Conservation (phyloP, 2,797 vertebrate species). For the Phalanger gymnotis region DNA sequence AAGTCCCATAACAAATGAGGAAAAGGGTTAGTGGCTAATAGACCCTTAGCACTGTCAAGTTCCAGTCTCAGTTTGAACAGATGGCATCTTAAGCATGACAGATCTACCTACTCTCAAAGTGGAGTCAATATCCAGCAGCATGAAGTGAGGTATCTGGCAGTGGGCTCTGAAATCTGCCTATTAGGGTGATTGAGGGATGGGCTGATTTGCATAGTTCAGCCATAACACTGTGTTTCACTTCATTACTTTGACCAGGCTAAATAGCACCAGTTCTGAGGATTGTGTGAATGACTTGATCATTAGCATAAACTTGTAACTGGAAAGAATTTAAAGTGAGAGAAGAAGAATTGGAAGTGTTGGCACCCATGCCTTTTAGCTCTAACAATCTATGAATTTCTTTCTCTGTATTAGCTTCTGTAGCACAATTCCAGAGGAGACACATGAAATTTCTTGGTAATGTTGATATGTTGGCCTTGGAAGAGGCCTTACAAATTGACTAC, state of each 20-base stretch:
- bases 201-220: conserved; percentile 82
- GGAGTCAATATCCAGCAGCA: conserved; percentile 75
- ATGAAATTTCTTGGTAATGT: background rate
- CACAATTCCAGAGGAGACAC: background rate
- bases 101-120: conserved; percentile 68
- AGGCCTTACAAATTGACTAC: background rate
- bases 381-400: background rate
- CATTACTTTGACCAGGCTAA: conserved; percentile 77
- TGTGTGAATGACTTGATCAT: conserved; percentile 59
- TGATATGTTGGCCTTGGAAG: background rate
- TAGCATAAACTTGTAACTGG: conserved; percentile 66
- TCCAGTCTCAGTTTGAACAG: conserved; percentile 68
- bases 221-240: conserved; percentile 80
- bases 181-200: conserved; percentile 80
- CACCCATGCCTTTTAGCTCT: background rate
- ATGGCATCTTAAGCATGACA: conserved; percentile 77
- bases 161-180: conserved; percentile 68
- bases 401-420: conserved; percentile 47
- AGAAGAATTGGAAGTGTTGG: conserved; percentile 48
- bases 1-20: conserved; percentile 56
- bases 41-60: conserved; percentile 62
- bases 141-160: conserved; percentile 75
- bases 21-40: conserved; percentile 49
- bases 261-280: conserved; percentile 65
- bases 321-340: conserved; percentile 66